Conservation (phyloP, 2,113 vertebrate species). For the Phrynosoma blainvillii region DNA sequence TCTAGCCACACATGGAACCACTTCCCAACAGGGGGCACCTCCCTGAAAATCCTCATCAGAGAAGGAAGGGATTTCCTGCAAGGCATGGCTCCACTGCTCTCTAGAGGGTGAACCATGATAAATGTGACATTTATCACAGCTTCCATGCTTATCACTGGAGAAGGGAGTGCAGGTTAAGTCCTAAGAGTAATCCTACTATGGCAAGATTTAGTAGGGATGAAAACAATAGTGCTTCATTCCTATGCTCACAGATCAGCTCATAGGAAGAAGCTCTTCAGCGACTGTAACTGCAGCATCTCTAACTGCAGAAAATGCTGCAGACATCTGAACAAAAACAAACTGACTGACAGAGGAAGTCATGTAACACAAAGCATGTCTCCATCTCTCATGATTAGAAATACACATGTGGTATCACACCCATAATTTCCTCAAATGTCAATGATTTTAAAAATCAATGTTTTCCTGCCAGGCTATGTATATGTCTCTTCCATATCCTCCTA, state of each 20-base stretch:
- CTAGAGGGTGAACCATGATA: background rate
- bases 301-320: background rate
- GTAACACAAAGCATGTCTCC: background rate
- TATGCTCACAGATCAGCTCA: background rate
- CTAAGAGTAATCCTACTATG: background rate
- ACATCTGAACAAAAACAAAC: background rate
- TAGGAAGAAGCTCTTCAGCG: background rate
- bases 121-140: background rate
- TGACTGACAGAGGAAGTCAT: background rate
- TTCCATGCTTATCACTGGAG: background rate
- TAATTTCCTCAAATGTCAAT: background rate
- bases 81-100: conserved; percentile 2
- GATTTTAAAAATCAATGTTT: background rate
- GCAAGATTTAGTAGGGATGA: background rate
- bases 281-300: background rate
- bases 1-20: background rate
- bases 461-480: background rate
- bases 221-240: background rate
- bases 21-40: background rate
- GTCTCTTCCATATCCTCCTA: background rate
- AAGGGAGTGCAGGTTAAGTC: background rate
- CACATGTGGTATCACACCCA: background rate
- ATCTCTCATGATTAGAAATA: background rate
- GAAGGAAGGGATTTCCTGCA: background rate
- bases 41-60: background rate